These are phyloP conservation scores for Holcopasites calliopsidis DNA, from an alignment of 1,140 invertebrate species.

Conservation along the genomic window DNA sequence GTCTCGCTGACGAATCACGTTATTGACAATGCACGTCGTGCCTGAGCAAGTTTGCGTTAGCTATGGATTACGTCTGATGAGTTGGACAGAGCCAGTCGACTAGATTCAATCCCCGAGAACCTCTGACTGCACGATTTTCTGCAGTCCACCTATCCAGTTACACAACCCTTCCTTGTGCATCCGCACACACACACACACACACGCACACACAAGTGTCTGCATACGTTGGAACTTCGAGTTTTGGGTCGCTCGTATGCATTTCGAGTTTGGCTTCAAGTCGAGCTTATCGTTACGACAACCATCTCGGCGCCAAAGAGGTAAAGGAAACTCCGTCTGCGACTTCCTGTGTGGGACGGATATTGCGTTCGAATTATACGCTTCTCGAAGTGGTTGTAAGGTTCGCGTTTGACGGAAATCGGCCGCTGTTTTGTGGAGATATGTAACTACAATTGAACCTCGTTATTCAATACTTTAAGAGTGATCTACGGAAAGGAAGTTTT, in stretches of 20 bases:
- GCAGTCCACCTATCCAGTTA: not conserved
- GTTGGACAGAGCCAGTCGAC: conserved; percentile 1
- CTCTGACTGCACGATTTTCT: conserved; percentile 14
- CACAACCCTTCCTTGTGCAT: too few relatives aligned
- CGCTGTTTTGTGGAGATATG: too few relatives aligned
- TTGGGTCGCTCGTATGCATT: not conserved
- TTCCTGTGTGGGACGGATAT: too few relatives aligned
- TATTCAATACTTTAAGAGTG: too few relatives aligned
- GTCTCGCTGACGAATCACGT: conserved; percentile 11
- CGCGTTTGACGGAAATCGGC: too few relatives aligned
- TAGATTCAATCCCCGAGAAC: not conserved
- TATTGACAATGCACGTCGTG: conserved; percentile 18
- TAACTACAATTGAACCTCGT: too few relatives aligned
- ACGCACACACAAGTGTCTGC: not conserved
- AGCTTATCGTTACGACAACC: not conserved
- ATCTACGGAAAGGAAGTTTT: too few relatives aligned
- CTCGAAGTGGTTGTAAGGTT: too few relatives aligned
- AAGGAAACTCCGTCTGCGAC: too few relatives aligned
- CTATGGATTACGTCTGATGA: conserved; percentile 11
- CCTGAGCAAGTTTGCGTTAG: conserved; percentile 7
- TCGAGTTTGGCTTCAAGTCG: not conserved
- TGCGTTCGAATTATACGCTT: too few relatives aligned
- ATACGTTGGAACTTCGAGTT: not conserved
- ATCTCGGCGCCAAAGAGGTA: not conserved
- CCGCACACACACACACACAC: not conserved